phyloP scores from a whole-genome alignment of 2,888 invertebrate species.

The Amphipyra berbera region DNA sequence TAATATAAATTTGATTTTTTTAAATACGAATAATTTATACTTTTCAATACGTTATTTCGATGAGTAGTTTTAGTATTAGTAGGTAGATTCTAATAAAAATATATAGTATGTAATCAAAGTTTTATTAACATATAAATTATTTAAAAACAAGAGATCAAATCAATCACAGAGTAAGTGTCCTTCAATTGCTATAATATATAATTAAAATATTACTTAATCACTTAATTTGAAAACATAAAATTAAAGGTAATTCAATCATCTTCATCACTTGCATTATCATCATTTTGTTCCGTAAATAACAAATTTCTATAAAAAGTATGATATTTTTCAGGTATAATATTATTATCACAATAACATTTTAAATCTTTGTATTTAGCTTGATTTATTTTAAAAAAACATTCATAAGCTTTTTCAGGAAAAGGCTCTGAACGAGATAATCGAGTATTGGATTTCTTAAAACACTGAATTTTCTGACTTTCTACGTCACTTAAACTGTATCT shows the following conservation, averaged over 20 bases:
- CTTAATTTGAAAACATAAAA: background rate
- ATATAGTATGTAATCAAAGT: background rate
- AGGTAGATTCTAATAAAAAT: background rate
- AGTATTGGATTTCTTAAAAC: constrained; percentile 18
- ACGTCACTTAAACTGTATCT: constrained; percentile 15
- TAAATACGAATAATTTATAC: background rate
- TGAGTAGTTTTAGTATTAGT: no score
- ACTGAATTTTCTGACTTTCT: constrained; percentile 14
- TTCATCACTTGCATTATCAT: background rate
- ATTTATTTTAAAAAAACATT: constrained; percentile 2
- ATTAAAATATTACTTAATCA: constrained; percentile 5
- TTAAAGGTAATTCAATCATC: background rate
- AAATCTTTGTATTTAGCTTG: background rate
- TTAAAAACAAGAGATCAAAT: constrained; percentile 4
- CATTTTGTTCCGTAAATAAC: background rate
- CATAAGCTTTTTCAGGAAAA: constrained; percentile 12
- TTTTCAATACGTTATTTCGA: no score
- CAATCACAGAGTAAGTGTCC: no score
- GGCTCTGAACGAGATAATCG: constrained; percentile 17
- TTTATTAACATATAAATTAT: background rate
- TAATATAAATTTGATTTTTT: background rate
- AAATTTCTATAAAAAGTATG: constrained; percentile 1
- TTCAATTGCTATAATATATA: constrained; percentile 5
- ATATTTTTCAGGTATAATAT: background rate
- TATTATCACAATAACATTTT: background rate